A percentile compares a stretch with the other conserved stretches of the same genome.
Conservation (phyloP, 2,888 invertebrate species). For the Habrosyne pyritoides region DNA sequence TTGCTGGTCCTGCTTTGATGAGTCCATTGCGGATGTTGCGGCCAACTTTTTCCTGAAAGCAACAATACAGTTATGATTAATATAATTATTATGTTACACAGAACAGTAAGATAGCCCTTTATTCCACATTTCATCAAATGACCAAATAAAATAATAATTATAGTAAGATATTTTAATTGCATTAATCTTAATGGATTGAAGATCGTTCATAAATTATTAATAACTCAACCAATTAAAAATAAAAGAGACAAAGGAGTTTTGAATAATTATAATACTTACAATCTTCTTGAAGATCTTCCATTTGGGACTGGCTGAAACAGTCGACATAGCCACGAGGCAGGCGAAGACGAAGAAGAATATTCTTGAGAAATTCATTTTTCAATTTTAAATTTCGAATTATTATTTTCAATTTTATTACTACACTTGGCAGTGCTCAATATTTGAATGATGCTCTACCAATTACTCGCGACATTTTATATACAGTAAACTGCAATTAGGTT, state of each 20-base stretch:
- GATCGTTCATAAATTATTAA: too few relatives aligned
- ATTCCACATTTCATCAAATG: too few relatives aligned
- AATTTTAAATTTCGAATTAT: not conserved
- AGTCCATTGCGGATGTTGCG: constrained; percentile 56
- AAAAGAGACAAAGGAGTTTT: not conserved
- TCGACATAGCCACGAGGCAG: constrained; percentile 19
- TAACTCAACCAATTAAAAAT: not conserved
- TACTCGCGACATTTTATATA: not conserved
- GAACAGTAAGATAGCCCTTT: too few relatives aligned
- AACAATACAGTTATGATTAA: constrained; percentile 6
- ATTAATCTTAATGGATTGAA: too few relatives aligned
- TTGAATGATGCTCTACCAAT: constrained; percentile 8
- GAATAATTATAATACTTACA: constrained; percentile 41
- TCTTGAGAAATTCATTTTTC: constrained; percentile 24
- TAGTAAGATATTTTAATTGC: too few relatives aligned
- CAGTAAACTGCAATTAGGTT: not conserved
- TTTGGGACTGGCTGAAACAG: constrained; percentile 36
- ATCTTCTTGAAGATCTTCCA: constrained; percentile 63
- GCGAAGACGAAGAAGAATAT: constrained; percentile 22
- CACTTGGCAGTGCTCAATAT: not conserved
- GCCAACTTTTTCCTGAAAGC: constrained; percentile 60
- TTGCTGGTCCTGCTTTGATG: constrained; percentile 63
- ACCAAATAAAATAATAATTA: too few relatives aligned
- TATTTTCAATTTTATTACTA: not conserved
- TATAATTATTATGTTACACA: too few relatives aligned